Base-by-base conservation (phyloP, 2,888 invertebrate genomes). In the Lithophane leautieri region DNA sequence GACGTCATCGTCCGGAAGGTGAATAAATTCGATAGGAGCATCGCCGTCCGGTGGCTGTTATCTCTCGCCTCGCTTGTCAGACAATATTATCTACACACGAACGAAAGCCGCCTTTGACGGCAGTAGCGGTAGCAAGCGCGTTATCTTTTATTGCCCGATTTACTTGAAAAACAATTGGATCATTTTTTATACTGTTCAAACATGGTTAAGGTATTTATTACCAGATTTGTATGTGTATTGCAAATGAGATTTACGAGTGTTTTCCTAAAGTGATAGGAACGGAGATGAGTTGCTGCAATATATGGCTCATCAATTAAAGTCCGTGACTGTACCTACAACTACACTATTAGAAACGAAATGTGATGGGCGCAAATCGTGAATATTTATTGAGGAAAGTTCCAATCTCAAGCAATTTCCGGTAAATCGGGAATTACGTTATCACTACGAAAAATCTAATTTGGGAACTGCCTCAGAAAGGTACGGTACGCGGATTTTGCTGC, bases 1-100 rank as follows among this genome's bases (percentile, higher is more conserved):
- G 87, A 83, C 89, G 89, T 83, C 86, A 69, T 47, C 54, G 73
- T 72, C 69, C 71, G 76, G 82, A 87, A 85, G 77, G 82, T 79
- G 82, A 78, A 78, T 85, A 85, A 70, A 82, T 86, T 84, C 74
- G 79, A 84, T 86, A 79, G 74, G 42, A 82, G 54, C 79, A 77
- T 72, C 56, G 67, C 77, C 77, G 82, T 85, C 75, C 85, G 78
- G 78, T 67, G 70, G 70, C 68, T 74, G 86, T 86, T 86, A 86
- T 86, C 86, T 83, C 70, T 86, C 71, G 76, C 78, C 62, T 83
- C 86, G 76, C 75, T 83, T 83, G 81, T 81, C 86, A 78, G 74
- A 88, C 86, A 78, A 79, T 78, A 83, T 83, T 88, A 86, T 78
- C 80, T 76, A 73, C 76, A 78, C 66, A 73, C 78, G 68, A 68